Evolutionary conservation across 2,797 vertebrate genomes (phyloP), one percentile per base, ranked within the genome.

Genomic region (Dendrocincla fuliginosa): DNA sequence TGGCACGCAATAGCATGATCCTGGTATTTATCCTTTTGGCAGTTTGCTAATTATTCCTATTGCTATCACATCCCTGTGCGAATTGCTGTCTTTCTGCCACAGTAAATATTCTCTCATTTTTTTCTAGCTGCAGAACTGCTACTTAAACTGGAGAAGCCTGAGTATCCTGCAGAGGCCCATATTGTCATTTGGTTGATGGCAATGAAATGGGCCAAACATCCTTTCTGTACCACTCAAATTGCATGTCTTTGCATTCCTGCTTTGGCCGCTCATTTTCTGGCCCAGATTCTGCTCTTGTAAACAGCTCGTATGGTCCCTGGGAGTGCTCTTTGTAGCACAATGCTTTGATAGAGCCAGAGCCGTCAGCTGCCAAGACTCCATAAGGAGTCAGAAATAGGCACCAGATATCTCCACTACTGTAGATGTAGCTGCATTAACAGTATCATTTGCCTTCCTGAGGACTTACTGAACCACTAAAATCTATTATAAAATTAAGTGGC

Each of bases 21-120:
- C 91, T 5, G 37, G 80, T 95, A 96, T 97, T 97, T 96, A 95
- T 95, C 85, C 95, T 94, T 94, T 93, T 88, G 94, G 94, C 83
- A 4, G 59, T 96, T 94, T 88, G 91, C 89, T 97, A 96, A 96
- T 96, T 96, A 95, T 95, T 96, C 93, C 95, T 96, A 52, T 91
- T 96, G 87, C 89, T 90, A 52, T 91, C 67, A 30, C 89, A 88
- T 86, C 92, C 95, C 93, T 6, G 11, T 28, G 56, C 0, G 4
- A 69, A 60, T 95, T 70, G 70, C 93, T 97, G 87, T 81, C 91
- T 94, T 92, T 89, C 89, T 89, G 90, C 94, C 91, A 93, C 83
- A 47, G 78, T 87, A 95, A 95, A 96, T 95, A 89, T 39, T 93
- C 87, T 70, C 74, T 84, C 59, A 0, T 65, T 85, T 83, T 89